These are phyloP conservation scores for Leptogaster cylindrica DNA, from an alignment of 2,888 invertebrate genomes.

Conservation along the genomic window DNA sequence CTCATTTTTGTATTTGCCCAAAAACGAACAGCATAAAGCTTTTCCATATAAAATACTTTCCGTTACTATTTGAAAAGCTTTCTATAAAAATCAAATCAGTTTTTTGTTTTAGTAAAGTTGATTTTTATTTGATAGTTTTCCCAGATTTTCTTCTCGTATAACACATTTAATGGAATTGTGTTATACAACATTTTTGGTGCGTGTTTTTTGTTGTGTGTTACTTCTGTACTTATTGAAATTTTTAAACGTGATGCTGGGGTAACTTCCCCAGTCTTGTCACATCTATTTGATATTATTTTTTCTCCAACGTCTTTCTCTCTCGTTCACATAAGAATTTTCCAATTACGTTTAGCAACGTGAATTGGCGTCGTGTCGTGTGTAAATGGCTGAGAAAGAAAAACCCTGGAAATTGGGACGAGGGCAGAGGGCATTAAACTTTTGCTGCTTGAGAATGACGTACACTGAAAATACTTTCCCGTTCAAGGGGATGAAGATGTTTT, in stretches of 20 bases:
- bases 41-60: background rate
- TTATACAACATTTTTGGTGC: no score
- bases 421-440: conserved; percentile 61
- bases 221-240: no score
- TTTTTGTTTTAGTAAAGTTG: no score
- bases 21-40: background rate
- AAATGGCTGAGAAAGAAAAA: conserved; percentile 45
- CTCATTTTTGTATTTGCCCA: background rate
- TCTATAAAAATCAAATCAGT: no score
- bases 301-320: background rate
- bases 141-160: background rate
- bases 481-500: conserved; percentile 22
- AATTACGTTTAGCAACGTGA: no score
- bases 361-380: no score
- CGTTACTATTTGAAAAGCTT: no score
- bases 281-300: background rate
- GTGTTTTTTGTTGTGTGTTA: no score
- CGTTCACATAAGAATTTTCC: no score
- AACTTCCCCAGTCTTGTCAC: no score
- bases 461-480: conserved; percentile 30
- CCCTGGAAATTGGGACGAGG: conserved; percentile 58
- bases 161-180: background rate
- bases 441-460: conserved; percentile 26
- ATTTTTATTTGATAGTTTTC: background rate
- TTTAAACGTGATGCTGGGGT: no score